Percentiles rank a stretch among this genome's conserved stretches.
Conservation (phyloP, 2,888 invertebrate genomes). For the Iselma pallidipennis region DNA sequence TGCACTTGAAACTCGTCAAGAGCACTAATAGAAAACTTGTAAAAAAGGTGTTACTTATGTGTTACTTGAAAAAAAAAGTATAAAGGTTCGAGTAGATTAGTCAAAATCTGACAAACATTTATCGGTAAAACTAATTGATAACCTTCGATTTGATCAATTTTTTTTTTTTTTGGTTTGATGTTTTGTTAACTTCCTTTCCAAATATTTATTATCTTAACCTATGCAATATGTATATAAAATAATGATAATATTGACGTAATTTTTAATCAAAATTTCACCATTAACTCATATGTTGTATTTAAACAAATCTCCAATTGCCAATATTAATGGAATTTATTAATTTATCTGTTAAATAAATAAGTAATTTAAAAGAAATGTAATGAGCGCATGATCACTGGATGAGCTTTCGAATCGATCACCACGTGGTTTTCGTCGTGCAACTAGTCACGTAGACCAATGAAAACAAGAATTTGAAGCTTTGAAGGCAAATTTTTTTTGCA, state of each 20-base stretch:
- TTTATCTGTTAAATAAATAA: neutral
- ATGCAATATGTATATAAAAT: no score
- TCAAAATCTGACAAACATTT: neutral
- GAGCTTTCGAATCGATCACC: conserved; percentile 21
- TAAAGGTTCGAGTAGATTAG: no score
- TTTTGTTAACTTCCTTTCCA: neutral
- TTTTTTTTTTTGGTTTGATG: neutral
- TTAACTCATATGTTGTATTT: no score
- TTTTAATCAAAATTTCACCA: no score
- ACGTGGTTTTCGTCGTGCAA: conserved; percentile 34
- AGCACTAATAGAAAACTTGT: no score
- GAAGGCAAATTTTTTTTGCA: conserved; percentile 5
- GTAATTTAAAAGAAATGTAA: neutral
- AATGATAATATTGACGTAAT: no score
- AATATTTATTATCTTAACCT: neutral
- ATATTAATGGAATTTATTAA: no score
- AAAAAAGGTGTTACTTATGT: no score
- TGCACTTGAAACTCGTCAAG: no score
- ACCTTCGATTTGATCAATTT: neutral
- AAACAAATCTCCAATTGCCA: no score
- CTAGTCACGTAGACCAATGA: conserved; percentile 37
- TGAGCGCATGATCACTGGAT: neutral
- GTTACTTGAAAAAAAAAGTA: no score
- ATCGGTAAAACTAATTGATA: neutral
- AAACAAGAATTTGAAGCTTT: conserved; percentile 17